Percentiles rank a stretch among this genome's conserved stretches.
Conservation (phyloP, 2,888 invertebrate species). For the Apamea sordens region DNA sequence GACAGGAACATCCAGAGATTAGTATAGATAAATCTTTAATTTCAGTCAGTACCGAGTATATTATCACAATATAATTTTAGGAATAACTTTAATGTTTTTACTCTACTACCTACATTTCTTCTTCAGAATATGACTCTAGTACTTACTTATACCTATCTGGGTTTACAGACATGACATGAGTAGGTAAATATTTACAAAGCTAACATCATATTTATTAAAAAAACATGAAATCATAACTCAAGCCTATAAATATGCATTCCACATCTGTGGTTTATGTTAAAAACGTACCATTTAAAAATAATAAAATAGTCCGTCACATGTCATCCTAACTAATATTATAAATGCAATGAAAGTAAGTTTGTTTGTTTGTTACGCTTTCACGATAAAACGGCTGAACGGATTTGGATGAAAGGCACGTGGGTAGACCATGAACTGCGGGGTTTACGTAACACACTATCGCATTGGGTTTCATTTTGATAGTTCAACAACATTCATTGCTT, state of each 20-base stretch:
- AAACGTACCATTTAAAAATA: conserved; percentile 21
- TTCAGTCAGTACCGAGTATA: neutral
- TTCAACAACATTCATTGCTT: too few species aligned
- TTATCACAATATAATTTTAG: neutral
- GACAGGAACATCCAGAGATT: too few species aligned
- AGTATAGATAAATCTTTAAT: neutral
- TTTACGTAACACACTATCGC: too few species aligned
- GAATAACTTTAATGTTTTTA: neutral
- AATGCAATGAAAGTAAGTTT: too few species aligned
- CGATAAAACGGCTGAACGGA: too few species aligned
- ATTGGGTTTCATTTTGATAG: too few species aligned
- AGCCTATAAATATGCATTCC: neutral
- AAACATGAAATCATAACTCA: conserved; percentile 6
- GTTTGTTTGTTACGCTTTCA: too few species aligned
- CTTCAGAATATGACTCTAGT: neutral
- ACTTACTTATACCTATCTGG: too few species aligned
- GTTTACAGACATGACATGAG: neutral
- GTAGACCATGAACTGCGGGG: neutral
- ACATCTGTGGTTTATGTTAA: conserved; percentile 27
- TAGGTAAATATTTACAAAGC: neutral
- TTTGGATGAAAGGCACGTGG: neutral
- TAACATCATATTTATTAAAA: conserved; percentile 19
- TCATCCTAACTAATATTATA: neutral
- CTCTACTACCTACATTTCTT: neutral
- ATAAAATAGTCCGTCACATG: neutral